Conservation (phyloP, 2,113 vertebrate species). For the Ahaetulla prasina region DNA sequence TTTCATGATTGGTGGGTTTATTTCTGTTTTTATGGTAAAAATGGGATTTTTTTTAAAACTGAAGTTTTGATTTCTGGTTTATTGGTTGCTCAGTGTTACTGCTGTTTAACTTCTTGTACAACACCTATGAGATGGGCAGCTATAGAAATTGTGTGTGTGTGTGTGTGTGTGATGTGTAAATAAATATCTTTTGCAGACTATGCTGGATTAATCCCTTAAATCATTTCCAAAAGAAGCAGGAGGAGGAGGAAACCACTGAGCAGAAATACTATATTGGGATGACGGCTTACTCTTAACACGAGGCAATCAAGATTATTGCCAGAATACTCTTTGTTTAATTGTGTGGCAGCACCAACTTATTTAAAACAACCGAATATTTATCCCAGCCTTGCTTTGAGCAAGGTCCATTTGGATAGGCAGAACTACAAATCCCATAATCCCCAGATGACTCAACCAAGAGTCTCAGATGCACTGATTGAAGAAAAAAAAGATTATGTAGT, state of each 20-base stretch:
- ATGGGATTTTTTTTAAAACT: neutral
- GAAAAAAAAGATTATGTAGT: neutral
- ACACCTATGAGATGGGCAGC: neutral
- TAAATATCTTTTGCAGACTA: slow-evolving; percentile 23
- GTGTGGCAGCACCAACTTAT: fast-evolving
- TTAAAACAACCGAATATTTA: neutral
- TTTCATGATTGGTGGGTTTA: neutral
- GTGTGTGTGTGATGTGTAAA: neutral
- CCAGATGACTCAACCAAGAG: neutral
- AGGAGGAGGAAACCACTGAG: slow-evolving; percentile 1
- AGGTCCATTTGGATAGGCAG: neutral
- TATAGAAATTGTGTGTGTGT: neutral
- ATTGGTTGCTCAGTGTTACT: neutral
- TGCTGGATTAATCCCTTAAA: slow-evolving; percentile 38
- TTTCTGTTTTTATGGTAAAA: neutral
- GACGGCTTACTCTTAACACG: neutral
- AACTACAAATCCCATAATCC: neutral
- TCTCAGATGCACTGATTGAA: neutral
- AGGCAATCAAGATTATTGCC: neutral
- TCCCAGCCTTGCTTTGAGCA: neutral
- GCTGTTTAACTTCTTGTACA: neutral
- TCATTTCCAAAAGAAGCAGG: slow-evolving; percentile 28
- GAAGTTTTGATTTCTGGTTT: neutral
- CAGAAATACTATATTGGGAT: neutral
- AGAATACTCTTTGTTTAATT: neutral